Conservation (phyloP, 2,797 vertebrate genomes). For the Melanotaenia nigrans region DNA sequence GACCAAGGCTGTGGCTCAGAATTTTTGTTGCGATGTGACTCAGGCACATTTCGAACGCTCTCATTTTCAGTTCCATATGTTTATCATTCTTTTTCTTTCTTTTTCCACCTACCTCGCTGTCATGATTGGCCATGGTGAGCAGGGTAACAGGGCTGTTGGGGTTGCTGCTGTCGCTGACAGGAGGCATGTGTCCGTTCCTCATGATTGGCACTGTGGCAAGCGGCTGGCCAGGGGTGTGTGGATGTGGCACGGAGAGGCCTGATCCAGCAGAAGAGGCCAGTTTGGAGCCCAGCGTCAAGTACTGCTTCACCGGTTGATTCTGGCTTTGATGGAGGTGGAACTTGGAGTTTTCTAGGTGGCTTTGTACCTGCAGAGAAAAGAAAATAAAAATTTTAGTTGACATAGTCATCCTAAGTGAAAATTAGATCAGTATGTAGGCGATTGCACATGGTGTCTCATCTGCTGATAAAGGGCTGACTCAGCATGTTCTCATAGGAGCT, state of each 20-base stretch:
- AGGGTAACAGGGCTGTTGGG: constrained; percentile 85
- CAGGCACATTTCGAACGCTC: background rate
- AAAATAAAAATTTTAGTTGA: background rate
- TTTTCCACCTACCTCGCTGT: constrained; percentile 83
- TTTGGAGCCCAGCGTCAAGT: constrained; percentile 90
- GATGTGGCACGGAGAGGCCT: constrained; percentile 77
- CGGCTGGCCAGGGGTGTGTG: constrained; percentile 79
- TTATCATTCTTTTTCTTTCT: constrained; percentile 19
- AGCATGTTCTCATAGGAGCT: constrained; percentile 3
- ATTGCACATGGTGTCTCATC: background rate
- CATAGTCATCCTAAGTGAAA: background rate
- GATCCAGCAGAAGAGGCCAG: constrained; percentile 79
- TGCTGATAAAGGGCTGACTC: constrained; percentile 4
- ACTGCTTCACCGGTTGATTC: constrained; percentile 92
- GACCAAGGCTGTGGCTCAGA: constrained; percentile 29
- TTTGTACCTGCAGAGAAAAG: constrained; percentile 85
- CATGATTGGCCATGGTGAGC: constrained; percentile 85
- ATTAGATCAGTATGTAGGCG: background rate
- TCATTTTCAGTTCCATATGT: constrained; percentile 65
- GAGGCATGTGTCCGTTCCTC: constrained; percentile 85
- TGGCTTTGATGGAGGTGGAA: constrained; percentile 90
- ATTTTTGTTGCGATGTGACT: constrained; percentile 32
- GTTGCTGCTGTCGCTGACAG: constrained; percentile 78
- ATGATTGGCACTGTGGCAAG: constrained; percentile 81
- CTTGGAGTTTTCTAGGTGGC: constrained; percentile 91